phyloP scores from a whole-genome alignment of 2,113 vertebrate genomes.

The Mastomys coucha region DNA sequence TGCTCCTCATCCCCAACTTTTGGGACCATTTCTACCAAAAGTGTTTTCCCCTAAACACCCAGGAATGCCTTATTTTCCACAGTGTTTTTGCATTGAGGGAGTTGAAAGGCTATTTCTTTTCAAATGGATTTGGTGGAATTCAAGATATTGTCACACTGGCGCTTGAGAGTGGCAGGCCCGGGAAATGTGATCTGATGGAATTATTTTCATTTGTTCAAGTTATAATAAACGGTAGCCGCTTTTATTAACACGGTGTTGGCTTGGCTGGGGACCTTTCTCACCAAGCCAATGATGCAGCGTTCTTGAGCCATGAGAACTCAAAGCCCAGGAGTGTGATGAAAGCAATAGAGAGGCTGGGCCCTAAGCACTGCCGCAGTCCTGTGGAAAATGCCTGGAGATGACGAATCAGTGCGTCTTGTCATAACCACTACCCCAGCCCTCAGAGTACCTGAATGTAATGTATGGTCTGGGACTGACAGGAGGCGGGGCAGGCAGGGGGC shows the following conservation, averaged over 20 bases:
- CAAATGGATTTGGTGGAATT: neutral
- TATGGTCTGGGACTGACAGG: fast-evolving
- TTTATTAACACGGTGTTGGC: constrained; percentile 37
- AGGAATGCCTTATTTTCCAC: neutral
- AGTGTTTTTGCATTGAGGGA: neutral
- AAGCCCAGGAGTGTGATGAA: neutral
- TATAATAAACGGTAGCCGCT: constrained; percentile 72
- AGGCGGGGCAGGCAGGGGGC: too few species aligned
- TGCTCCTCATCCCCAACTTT: fast-evolving
- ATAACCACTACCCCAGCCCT: neutral
- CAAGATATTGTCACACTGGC: neutral
- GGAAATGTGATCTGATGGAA: constrained; percentile 57
- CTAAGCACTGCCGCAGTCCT: neutral
- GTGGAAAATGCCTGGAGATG: neutral
- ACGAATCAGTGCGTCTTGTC: neutral
- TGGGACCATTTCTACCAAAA: neutral
- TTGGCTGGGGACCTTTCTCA: constrained; percentile 58
- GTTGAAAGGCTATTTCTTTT: neutral
- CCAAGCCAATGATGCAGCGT: constrained; percentile 40
- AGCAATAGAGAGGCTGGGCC: neutral
- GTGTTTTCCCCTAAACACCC: neutral
- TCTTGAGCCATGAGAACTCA: constrained; percentile 23
- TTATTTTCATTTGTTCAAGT: constrained; percentile 77
- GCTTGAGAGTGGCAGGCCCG: neutral
- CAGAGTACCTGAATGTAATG: neutral